A percentile compares a stretch with the other conserved stretches of the same genome.
phyloP scores from a whole-genome alignment of 2,888 invertebrate genomes.

The Cerceris ruficornis region DNA sequence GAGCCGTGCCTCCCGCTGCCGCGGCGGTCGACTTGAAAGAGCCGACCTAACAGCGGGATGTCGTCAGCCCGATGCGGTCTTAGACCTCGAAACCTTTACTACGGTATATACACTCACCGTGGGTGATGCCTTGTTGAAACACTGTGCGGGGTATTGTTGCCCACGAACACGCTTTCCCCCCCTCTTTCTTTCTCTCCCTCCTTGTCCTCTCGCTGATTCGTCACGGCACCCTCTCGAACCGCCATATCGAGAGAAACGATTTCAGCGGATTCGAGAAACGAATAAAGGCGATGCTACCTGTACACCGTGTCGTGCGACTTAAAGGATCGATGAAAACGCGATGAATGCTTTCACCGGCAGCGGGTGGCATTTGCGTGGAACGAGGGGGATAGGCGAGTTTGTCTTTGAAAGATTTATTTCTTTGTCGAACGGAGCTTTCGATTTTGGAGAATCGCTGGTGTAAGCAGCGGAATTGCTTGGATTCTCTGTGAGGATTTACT shows the following conservation, averaged over 20 bases:
- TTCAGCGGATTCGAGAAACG: constrained; percentile 16
- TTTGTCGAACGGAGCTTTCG: too few relatives aligned
- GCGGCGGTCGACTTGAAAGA: constrained; percentile 79
- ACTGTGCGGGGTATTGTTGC: constrained; percentile 62
- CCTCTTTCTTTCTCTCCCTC: constrained; percentile 11
- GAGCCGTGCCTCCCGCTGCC: constrained; percentile 77
- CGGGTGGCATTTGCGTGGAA: background rate
- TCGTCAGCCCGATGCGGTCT: constrained; percentile 74
- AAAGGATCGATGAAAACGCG: background rate
- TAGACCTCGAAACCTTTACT: constrained; percentile 72
- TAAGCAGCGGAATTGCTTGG: too few relatives aligned
- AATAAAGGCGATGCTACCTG: background rate
- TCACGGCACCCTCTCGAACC: constrained; percentile 25
- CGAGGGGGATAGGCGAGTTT: background rate
- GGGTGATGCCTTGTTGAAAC: constrained; percentile 67
- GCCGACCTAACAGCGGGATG: constrained; percentile 78
- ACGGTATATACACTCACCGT: constrained; percentile 56
- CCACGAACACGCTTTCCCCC: constrained; percentile 35
- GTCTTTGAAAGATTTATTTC: background rate
- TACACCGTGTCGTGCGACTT: background rate
- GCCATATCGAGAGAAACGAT: constrained; percentile 8
- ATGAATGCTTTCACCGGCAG: background rate
- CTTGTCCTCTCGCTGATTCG: constrained; percentile 17
- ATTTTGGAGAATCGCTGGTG: too few relatives aligned
- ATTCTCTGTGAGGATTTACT: too few relatives aligned